Base-by-base conservation (phyloP, 2,113 vertebrate genomes). In the Forbesichthys agassizii region DNA sequence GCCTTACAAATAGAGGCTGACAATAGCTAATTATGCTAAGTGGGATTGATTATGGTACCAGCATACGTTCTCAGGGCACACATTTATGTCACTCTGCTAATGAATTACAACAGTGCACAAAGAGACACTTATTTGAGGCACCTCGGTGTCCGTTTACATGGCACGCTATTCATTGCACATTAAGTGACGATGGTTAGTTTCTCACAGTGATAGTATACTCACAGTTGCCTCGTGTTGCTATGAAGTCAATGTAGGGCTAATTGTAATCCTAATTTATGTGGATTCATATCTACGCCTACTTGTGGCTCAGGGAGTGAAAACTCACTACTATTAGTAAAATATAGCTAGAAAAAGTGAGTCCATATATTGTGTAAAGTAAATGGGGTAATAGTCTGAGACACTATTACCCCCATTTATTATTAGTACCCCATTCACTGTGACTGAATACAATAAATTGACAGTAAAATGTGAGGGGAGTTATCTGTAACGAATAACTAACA, bases 21-120 rank as follows among this genome's bases (percentile, higher is more conserved):
- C 84, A 88, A 87, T 73, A 33, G 48, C 75, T 85, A 85, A 89
- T 86, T 84, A 86, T 83, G 81, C 63, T 80, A 84, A 89, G 84
- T 84, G 76, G 72, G 71, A 78, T 77, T 81, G 82, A 88, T 86
- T 82, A 82, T 11, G 48, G 68, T 65, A 18, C 69, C 74, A 80
- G 73, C 86, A 85, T 81, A 78, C 62, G 82, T 86, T 84, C 72
- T 86, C 79, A 79, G 75, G 80, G 61, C 58, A 60, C 73, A 80
- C 74, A 78, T 82, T 82, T 66, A 63, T 73, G 78, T 80, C 69
- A 77, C 67, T 76, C 77, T 73, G 49, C 66, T 81, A 79, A 83
- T 82, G 75, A 84, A 85, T 84, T 84, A 80, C 64, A 75, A 62
- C 71, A 56, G 66, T 78, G 77, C 79, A 83, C 75, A 80, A 81